A percentile compares a stretch with the other conserved stretches of the same genome.
Evolutionary conservation across 2,113 vertebrate genomes (phyloP).

Genomic region (Nestor notabilis): DNA sequence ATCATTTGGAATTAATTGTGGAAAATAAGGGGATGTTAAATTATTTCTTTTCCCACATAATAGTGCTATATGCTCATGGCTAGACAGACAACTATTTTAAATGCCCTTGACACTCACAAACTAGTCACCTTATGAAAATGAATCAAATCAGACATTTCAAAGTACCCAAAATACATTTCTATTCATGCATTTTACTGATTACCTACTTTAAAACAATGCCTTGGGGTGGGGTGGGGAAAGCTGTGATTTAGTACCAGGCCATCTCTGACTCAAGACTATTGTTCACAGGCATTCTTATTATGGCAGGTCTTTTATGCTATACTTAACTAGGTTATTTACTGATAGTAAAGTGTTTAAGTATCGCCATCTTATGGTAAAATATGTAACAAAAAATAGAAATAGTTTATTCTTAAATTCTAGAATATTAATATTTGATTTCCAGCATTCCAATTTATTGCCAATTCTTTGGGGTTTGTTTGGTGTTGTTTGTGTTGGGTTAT

Average conservation of each 20-base stretch:
- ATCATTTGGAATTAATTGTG: background rate
- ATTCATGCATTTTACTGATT: background rate
- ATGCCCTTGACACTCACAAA: background rate
- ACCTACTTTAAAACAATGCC: background rate
- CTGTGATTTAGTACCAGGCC: background rate
- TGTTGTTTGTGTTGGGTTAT: too few relatives aligned
- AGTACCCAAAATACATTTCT: background rate
- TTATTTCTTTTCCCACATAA: background rate
- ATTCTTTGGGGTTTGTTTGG: background rate
- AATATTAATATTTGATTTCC: background rate
- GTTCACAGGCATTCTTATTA: background rate
- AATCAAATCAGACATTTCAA: background rate
- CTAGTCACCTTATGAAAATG: background rate
- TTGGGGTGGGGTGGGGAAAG: background rate
- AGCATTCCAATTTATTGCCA: background rate
- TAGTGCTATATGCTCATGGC: background rate
- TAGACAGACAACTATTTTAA: background rate
- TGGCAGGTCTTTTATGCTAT: background rate
- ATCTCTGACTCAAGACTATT: background rate
- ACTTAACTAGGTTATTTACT: background rate
- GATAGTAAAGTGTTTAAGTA: slow-evolving; percentile 36
- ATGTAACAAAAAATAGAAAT: background rate
- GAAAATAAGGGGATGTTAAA: background rate
- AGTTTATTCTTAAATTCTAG: background rate
- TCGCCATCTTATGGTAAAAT: slow-evolving; percentile 62